Percentiles rank a stretch among this genome's conserved stretches.
Conservation (phyloP, 2,888 invertebrate genomes). For the Drosophila lacicola region DNA sequence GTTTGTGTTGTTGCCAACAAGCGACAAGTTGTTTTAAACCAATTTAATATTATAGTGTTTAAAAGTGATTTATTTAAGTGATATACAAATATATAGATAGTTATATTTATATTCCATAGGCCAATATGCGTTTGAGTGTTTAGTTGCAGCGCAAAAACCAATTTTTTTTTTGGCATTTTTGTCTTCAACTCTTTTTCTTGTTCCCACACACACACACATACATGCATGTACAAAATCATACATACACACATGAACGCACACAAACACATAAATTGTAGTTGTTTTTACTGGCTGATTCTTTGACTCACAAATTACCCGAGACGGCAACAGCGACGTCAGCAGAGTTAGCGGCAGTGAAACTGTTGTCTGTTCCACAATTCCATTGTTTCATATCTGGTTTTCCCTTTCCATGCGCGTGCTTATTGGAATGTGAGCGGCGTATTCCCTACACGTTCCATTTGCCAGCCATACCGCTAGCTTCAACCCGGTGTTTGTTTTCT, state of each 20-base stretch:
- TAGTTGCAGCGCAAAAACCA: slow-evolving; percentile 1
- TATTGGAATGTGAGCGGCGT: slow-evolving; percentile 41
- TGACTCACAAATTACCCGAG: slow-evolving; percentile 78
- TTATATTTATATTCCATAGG: not conserved
- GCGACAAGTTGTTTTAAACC: slow-evolving; percentile 31
- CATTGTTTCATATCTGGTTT: slow-evolving; percentile 76
- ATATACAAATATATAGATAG: not conserved
- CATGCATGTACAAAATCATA: slow-evolving; percentile 13
- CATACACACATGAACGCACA: slow-evolving; percentile 11
- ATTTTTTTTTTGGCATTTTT: slow-evolving; percentile 33
- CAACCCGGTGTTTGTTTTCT: slow-evolving; percentile 77
- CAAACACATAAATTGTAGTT: slow-evolving; percentile 43
- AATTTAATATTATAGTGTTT: slow-evolving; percentile 17
- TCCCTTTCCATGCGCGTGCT: slow-evolving; percentile 69
- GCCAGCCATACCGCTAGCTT: slow-evolving; percentile 44
- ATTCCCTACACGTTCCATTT: slow-evolving; percentile 44
- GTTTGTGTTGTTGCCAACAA: slow-evolving; percentile 30
- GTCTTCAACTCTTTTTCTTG: slow-evolving; percentile 53
- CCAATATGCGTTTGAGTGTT: not conserved
- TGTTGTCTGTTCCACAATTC: slow-evolving; percentile 72
- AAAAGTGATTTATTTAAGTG: slow-evolving; percentile 15
- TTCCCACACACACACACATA: slow-evolving; percentile 14
- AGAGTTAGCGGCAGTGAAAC: slow-evolving; percentile 61
- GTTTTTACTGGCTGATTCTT: slow-evolving; percentile 68
- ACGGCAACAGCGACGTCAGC: slow-evolving; percentile 55